Conservation (phyloP, 2,797 vertebrate genomes). For the Darevskia nairensis region DNA sequence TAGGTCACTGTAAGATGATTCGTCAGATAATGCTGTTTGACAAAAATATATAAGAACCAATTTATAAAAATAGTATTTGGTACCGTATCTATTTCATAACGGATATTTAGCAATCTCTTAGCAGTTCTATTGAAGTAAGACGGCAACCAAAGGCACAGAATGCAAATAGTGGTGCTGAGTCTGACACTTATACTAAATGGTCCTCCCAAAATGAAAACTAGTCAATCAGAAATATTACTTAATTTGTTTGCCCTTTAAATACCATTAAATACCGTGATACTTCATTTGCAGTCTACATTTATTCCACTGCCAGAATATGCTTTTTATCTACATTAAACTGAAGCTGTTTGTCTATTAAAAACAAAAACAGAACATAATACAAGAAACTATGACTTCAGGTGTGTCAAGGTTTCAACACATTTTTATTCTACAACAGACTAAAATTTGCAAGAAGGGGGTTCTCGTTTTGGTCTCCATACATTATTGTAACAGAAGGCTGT, state of each 20-base stretch:
- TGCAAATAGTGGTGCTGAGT: constrained; percentile 16
- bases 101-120: neutral
- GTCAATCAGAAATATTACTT: constrained; percentile 28
- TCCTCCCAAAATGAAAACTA: constrained; percentile 22
- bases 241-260: constrained; percentile 19
- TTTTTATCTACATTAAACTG: constrained; percentile 4
- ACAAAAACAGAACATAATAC: neutral
- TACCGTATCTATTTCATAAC: neutral
- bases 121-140: constrained; percentile 7
- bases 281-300: constrained; percentile 29
- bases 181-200: constrained; percentile 7
- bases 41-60: neutral
- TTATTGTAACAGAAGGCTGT: constrained; percentile 55
- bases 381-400: constrained; percentile 32
- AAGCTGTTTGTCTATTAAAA: neutral
- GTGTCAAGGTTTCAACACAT: constrained; percentile 32
- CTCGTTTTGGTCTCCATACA: constrained; percentile 46
- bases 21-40: neutral
- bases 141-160: constrained; percentile 13
- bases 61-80: neutral
- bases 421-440: constrained; percentile 45
- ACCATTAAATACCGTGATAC: constrained; percentile 17
- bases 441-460: constrained; percentile 37
- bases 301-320: neutral
- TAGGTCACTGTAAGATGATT: constrained; percentile 10